These are phyloP conservation scores for Leptinotarsa peninsularis DNA, from an alignment of 2,888 invertebrate species.

Conservation along the genomic window DNA sequence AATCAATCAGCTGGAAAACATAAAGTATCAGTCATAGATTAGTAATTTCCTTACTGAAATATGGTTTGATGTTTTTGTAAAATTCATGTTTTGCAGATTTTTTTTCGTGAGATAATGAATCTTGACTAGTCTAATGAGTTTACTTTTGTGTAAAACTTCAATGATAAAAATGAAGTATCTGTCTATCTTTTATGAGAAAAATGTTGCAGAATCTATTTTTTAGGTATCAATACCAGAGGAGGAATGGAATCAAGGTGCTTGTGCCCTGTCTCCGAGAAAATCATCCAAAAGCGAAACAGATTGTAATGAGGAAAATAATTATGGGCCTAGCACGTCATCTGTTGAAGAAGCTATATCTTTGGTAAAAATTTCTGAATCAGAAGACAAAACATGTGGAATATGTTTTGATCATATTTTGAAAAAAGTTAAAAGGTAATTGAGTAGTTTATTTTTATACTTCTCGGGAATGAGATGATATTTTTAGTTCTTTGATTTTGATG, in stretches of 20 bases:
- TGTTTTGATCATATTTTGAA: constrained; percentile 51
- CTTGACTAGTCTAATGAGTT: too few species aligned
- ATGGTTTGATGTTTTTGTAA: too few species aligned
- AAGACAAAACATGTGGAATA: constrained; percentile 52
- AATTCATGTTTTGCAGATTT: too few species aligned
- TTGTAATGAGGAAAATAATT: constrained; percentile 26
- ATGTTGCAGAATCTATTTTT: background rate
- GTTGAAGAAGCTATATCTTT: constrained; percentile 38
- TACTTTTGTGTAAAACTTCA: too few species aligned
- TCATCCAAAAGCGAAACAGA: constrained; percentile 9
- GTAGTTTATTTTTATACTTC: background rate
- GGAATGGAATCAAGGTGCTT: constrained; percentile 30
- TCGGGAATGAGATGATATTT: background rate
- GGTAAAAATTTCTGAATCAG: constrained; percentile 42
- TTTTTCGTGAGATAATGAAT: too few species aligned
- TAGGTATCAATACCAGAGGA: constrained; percentile 22
- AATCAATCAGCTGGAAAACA: too few species aligned
- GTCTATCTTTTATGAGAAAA: too few species aligned
- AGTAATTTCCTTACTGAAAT: too few species aligned
- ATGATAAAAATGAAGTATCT: too few species aligned
- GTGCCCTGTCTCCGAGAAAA: constrained; percentile 39
- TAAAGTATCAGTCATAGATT: too few species aligned
- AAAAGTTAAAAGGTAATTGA: constrained; percentile 38
- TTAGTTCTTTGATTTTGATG: too few species aligned
- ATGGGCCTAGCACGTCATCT: constrained; percentile 45